Evolutionary conservation across 2,888 invertebrate genomes (phyloP), one percentile per base, ranked within the genome.

Genomic region (Coremacera marginata): DNA sequence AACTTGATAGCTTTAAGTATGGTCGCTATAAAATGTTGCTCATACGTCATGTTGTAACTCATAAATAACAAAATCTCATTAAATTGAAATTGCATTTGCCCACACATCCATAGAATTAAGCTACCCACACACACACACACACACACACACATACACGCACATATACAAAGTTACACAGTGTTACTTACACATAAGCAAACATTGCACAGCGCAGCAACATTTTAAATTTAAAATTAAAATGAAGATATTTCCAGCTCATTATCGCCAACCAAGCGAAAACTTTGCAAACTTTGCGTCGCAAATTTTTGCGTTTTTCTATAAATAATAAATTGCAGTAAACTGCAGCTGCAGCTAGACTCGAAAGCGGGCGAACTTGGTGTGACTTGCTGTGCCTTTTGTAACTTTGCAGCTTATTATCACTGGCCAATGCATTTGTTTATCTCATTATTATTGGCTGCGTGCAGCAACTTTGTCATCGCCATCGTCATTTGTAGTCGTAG

Each of bases 181-280:
- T 3, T 7, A 34, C 25, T 19, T 7, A 51, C 55, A 57, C 70
- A 27, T 19, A 14, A 16, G 27, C 60, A 60, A 44, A 60, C 27
- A 27, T 60, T 14, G 14, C 60, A 60, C 25, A 57, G 22, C 57
- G 19, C 7, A 22, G 55, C 55, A 55, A n/a, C 62, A 63, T 63
- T 73, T 73, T n/a, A 73, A 73, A 65, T 65, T 65, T 34, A 65
- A 65, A 34, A 55, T 55, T 63, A 31, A 74, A 65, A 65, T 52
- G 67, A 52, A 65, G 65, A 65, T 74, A 67, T 65, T 57, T 55
- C 19, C 67, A 65, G 67, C 74, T 74, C 74, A 74, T 74, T 74
- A 74, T 67, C 34, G 19, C 55, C 74, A 74, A 37, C 74, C 22
- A 65, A 31, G 67, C 44, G 74, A 34, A 74, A 74, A 67, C 67